Conservation (phyloP, 1,140 invertebrate genomes). For the Drosophila nannoptera region DNA sequence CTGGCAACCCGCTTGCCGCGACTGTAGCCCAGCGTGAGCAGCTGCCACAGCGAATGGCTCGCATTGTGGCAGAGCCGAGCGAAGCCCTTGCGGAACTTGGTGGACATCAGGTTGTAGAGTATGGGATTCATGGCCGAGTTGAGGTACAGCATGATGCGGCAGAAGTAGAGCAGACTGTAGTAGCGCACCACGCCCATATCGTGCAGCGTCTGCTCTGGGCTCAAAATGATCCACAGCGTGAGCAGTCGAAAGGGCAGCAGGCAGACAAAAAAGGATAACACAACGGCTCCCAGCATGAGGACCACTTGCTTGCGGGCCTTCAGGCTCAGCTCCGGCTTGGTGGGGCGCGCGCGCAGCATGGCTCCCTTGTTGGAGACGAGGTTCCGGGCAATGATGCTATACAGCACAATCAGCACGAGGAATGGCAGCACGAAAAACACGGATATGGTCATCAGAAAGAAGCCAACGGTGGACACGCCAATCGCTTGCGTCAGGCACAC, state of each 20-base stretch:
- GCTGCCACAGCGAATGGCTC: constrained; percentile 53
- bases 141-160: constrained; percentile 91
- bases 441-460: constrained; percentile 88
- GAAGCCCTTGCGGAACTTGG: constrained; percentile 92
- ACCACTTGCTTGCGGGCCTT: constrained; percentile 89
- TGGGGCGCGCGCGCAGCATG: constrained; percentile 81
- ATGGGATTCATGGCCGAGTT: constrained; percentile 95
- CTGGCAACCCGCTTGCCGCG: constrained; percentile 3
- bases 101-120: constrained; percentile 94
- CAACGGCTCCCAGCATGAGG: constrained; percentile 92
- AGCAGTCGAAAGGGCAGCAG: constrained; percentile 92
- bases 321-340: constrained; percentile 79
- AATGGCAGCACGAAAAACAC: constrained; percentile 92
- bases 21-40: constrained; percentile 53
- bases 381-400: constrained; percentile 90
- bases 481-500: constrained; percentile 88
- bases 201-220: constrained; percentile 83
- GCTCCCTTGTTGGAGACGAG: constrained; percentile 88
- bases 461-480: constrained; percentile 86
- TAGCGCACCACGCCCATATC: constrained; percentile 87
- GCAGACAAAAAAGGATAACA: constrained; percentile 94
- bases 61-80: constrained; percentile 82
- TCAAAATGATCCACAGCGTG: constrained; percentile 90
- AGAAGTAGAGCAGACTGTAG: constrained; percentile 92
- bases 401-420: constrained; percentile 88